Evolutionary conservation across 2,797 vertebrate species (phyloP), one percentile per base, ranked within the genome.

Genomic region (Gouania willdenowi): DNA sequence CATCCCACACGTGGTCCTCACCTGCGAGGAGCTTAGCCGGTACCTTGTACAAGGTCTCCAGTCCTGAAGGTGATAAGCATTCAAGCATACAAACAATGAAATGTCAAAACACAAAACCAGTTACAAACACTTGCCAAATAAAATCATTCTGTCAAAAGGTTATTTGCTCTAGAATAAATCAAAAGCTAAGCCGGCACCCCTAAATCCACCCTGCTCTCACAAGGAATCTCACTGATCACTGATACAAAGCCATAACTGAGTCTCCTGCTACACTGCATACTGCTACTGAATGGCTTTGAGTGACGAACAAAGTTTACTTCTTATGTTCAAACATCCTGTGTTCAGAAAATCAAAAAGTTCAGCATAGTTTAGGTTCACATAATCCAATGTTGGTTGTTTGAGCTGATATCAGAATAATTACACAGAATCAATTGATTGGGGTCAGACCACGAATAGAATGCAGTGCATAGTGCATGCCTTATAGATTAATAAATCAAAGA

Each of bases 371-470:
- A 3, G 10, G 43, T 58, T 57, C 43, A 49, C 26, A 29, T 17
- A 40, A 36, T 45, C 9, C 8, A 38, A 22, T 34, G 41, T 62
- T 42, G 26, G 40, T 47, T 49, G 74, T 12, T 65, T 42, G 35
- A 48, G 34, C 47, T 52, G 55, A 70, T 77, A 75, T 74, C 33
- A 31, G 37, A 61, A 66, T 82, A 72, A 82, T 83, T 72, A 71
- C 57, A 67, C 66, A 74, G 78, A 85, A 86, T 86, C 63, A 78
- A 84, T 81, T 79, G 72, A 79, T 72, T 42, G 49, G 42, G 74
- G 62, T 75, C 72, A 79, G 69, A 56, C 55, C 35, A 64, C 77
- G 81, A 85, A 88, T 85, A 77, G 81, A 79, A 87, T 74, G 62
- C 46, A 65, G 62, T 65, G 64, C 63, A 84, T 81, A 83, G n/a